Evolutionary conservation across 2,888 invertebrate genomes (phyloP).

Genomic region (Argyresthia goedartella): DNA sequence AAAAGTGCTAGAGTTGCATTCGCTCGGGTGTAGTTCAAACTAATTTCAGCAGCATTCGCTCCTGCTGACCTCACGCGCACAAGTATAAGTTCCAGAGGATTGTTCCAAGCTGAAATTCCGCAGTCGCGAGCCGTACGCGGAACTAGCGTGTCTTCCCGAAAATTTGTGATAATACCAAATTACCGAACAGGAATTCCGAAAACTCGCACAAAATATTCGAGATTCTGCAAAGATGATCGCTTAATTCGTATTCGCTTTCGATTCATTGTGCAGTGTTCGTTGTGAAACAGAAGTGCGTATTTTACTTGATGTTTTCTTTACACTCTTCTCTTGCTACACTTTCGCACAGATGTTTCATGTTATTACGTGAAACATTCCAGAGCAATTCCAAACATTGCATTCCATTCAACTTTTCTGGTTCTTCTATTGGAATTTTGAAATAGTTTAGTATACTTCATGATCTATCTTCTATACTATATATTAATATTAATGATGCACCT

Average conservation of each 20-base stretch:
- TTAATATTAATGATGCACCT: too few relatives aligned
- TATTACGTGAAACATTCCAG: background rate
- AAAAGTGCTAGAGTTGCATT: too few relatives aligned
- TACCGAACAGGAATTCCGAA: background rate
- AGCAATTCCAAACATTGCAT: too few relatives aligned
- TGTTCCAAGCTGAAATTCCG: constrained; percentile 54
- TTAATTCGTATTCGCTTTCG: background rate
- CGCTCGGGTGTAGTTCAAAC: too few relatives aligned
- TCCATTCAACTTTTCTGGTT: too few relatives aligned
- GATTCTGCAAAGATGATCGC: background rate
- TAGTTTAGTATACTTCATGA: too few relatives aligned
- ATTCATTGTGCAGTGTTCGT: background rate
- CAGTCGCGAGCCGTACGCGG: constrained; percentile 48
- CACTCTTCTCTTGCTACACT: background rate
- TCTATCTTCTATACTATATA: too few relatives aligned
- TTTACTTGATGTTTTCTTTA: background rate
- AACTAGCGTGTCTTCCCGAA: constrained; percentile 28
- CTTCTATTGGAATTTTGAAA: too few relatives aligned
- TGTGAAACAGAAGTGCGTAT: background rate
- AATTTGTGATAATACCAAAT: constrained; percentile 6
- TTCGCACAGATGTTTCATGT: background rate
- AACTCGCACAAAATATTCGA: background rate
- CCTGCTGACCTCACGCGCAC: constrained; percentile 38
- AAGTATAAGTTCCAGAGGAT: constrained; percentile 72
- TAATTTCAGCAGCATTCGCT: too few relatives aligned